Percentiles rank a stretch among this genome's conserved stretches.
Evolutionary conservation across 2,888 invertebrate genomes (phyloP).

Genomic region (Euspilapteryx auroguttella): DNA sequence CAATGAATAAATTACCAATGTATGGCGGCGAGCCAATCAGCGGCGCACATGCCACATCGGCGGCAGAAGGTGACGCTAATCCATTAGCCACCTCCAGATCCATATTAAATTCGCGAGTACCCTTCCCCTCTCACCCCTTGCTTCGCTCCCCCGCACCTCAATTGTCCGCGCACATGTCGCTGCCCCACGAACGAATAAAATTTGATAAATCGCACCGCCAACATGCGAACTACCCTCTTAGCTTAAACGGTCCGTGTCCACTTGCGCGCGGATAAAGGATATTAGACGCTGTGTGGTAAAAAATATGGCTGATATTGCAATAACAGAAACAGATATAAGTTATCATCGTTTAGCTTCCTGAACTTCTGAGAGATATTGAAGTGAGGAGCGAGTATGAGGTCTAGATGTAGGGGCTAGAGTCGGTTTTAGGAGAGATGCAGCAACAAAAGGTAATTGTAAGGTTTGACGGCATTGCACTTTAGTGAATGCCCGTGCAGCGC

Average conservation of each 20-base stretch:
- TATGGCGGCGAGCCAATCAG: constrained; percentile 27
- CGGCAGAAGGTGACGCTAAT: constrained; percentile 48
- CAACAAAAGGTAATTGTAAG: constrained; percentile 29
- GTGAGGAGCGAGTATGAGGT: neutral
- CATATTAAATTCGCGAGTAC: constrained; percentile 41
- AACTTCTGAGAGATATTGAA: constrained; percentile 13
- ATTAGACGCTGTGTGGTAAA: too few species aligned
- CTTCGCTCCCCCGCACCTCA: constrained; percentile 17
- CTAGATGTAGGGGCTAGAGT: constrained; percentile 9
- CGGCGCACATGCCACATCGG: constrained; percentile 20
- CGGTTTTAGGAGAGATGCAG: constrained; percentile 11
- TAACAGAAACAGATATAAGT: too few species aligned
- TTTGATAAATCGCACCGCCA: constrained; percentile 57
- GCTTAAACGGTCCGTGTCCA: constrained; percentile 39
- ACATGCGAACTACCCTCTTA: constrained; percentile 59
- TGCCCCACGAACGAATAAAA: constrained; percentile 47
- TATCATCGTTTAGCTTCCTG: constrained; percentile 31
- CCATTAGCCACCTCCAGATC: constrained; percentile 41
- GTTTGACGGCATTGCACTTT: constrained; percentile 53
- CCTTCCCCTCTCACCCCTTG: constrained; percentile 13
- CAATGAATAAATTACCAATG: too few species aligned
- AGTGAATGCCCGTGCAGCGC: constrained; percentile 44
- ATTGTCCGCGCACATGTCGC: constrained; percentile 52
- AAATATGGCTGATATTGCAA: too few species aligned
- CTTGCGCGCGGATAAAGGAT: constrained; percentile 10